Evolutionary conservation across 2,888 invertebrate genomes (phyloP), one percentile per base, ranked within the genome.

Genomic region (Scelioninae gen. 1): DNA sequence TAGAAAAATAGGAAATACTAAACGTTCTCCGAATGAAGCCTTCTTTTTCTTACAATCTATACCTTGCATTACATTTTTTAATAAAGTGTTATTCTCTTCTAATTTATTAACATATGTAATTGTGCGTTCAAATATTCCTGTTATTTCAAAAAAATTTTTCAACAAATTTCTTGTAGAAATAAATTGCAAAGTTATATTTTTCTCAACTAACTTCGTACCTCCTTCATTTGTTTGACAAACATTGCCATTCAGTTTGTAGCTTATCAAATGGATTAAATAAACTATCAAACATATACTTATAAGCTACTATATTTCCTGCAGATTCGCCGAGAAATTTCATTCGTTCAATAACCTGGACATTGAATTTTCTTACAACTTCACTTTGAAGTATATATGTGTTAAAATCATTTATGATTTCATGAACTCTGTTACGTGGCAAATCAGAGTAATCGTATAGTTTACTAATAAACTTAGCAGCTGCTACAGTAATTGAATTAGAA

Each of bases 121-220:
- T 9, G 51, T 51, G 7, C 23, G 8, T 8, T 51, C 29, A 7
- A 8, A 51, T 6, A 51, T n/a, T 16, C 16, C 10, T 51, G 51
- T 15, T 11, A 51, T 15, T 23, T 51, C 51, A 29, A 51, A 51
- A 51, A 51, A 51, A 5, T 51, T 51, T 29, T 16, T 51, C 29
- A 51, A 23, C 2, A 29, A 1, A 9, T 51, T 16, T 29, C 23
- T 29, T 51, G 16, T 0, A 11, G 51, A 23, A 29, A 51, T 23
- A 51, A 51, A 16, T 51, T 7, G n/a, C 1, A 16, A 40, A 40
- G 40, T 40, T 10, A 40, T 40, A 40, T 8, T 8, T 40, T 40
- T 40, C 11, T 51, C 29, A 16, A 9, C 16, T 51, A 51, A 51
- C 8, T 8, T 11, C 8, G 40, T 40, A 40, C 40, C 11, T 40